Evolutionary conservation across 1,140 invertebrate species (phyloP).

Genomic region (Meteorus sp.): DNA sequence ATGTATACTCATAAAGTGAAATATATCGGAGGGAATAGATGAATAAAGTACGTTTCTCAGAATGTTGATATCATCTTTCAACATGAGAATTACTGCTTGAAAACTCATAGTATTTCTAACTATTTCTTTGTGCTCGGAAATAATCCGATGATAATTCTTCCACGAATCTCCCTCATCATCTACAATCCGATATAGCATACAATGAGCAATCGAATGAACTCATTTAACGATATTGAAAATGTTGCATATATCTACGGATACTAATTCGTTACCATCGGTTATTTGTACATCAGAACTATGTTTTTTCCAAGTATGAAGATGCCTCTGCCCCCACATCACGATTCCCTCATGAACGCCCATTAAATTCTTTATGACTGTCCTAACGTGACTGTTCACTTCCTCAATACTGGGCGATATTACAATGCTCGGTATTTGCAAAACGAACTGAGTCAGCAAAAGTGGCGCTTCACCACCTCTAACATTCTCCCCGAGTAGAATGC

Average conservation of each 20-base stretch:
- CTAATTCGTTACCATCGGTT: constrained; percentile 29
- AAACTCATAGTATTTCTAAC: constrained; percentile 71
- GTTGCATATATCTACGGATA: constrained; percentile 6
- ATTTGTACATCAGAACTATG: constrained; percentile 28
- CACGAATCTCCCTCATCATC: constrained; percentile 15
- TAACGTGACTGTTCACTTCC: constrained; percentile 72
- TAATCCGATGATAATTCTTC: constrained; percentile 70
- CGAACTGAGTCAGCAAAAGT: constrained; percentile 64
- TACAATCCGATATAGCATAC: no score
- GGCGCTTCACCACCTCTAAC: constrained; percentile 56
- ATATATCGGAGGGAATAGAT: not conserved
- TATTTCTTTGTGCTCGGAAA: constrained; percentile 81
- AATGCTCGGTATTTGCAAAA: constrained; percentile 66
- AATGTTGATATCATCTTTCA: constrained; percentile 64
- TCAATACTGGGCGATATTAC: constrained; percentile 67
- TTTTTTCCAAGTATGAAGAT: constrained; percentile 10
- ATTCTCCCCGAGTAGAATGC: constrained; percentile 53
- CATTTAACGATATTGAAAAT: not conserved
- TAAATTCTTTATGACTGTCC: constrained; percentile 66
- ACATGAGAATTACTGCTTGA: constrained; percentile 68
- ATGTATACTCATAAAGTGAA: no score
- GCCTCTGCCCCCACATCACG: constrained; percentile 69
- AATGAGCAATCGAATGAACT: no score
- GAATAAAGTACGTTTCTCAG: constrained; percentile 39
- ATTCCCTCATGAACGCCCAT: constrained; percentile 68